Conservation (phyloP, 2,888 invertebrate genomes). For the Drosophila antonietae region DNA sequence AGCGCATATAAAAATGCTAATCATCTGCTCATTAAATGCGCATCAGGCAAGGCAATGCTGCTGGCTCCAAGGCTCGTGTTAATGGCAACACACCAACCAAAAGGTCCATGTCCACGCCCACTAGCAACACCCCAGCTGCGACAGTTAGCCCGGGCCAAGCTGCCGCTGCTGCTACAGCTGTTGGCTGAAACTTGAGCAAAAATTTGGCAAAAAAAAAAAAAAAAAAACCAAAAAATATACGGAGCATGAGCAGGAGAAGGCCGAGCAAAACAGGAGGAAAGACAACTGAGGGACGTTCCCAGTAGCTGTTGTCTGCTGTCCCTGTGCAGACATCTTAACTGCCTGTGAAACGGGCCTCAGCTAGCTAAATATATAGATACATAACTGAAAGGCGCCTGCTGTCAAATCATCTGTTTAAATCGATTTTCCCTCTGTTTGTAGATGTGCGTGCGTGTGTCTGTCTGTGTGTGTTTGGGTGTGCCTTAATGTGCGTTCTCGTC, state of each 20-base stretch:
- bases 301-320: neutral
- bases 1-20: slow-evolving; percentile 63
- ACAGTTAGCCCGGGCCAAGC: slow-evolving; percentile 25
- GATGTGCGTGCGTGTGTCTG: slow-evolving; percentile 26
- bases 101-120: slow-evolving; percentile 1
- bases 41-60: slow-evolving; percentile 55
- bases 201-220: slow-evolving; percentile 45
- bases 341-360: slow-evolving; percentile 50
- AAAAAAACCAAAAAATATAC: slow-evolving; percentile 9
- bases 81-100: slow-evolving; percentile 61
- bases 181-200: slow-evolving; percentile 49
- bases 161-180: slow-evolving; percentile 49
- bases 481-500: slow-evolving; percentile 25
- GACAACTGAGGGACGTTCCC: slow-evolving; percentile 46
- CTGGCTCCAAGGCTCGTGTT: slow-evolving; percentile 42
- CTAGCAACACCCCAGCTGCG: slow-evolving; percentile 5
- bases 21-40: slow-evolving; percentile 77
- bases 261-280: slow-evolving; percentile 10
- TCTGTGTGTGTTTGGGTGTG: slow-evolving; percentile 6
- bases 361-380: slow-evolving; percentile 37
- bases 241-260: neutral
- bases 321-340: slow-evolving; percentile 43
- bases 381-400: slow-evolving; percentile 40
- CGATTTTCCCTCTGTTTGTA: slow-evolving; percentile 69
- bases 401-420: slow-evolving; percentile 78